These are phyloP conservation scores for Scaptomyza pallida DNA, from an alignment of 1,140 invertebrate species.

Conservation along the genomic window DNA sequence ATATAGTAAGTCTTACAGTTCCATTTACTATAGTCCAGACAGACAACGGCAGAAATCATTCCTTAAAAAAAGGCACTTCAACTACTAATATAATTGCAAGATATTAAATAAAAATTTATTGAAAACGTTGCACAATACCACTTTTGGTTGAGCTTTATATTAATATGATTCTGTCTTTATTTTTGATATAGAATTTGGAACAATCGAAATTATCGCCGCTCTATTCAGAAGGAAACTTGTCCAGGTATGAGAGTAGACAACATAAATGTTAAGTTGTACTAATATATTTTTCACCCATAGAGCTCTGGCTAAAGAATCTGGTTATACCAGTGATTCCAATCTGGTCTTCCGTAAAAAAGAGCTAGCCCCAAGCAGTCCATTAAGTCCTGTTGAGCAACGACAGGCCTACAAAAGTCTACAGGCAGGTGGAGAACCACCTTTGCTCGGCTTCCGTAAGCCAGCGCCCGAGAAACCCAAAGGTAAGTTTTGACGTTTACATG, in stretches of 20 bases:
- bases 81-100: slow-evolving; percentile 59
- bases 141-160: background rate
- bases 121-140: slow-evolving; percentile 20
- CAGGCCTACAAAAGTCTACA: slow-evolving; percentile 93
- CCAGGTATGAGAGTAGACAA: slow-evolving; percentile 59
- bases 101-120: slow-evolving; percentile 12
- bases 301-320: slow-evolving; percentile 90
- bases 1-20: slow-evolving; percentile 85
- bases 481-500: slow-evolving; percentile 81
- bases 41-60: slow-evolving; percentile 49
- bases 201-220: slow-evolving; percentile 86
- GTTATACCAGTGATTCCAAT: slow-evolving; percentile 95
- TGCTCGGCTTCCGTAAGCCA: slow-evolving; percentile 93
- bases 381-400: slow-evolving; percentile 91
- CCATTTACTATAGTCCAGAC: slow-evolving; percentile 25
- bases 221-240: slow-evolving; percentile 83
- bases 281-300: slow-evolving; percentile 25
- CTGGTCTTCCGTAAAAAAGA: slow-evolving; percentile 91
- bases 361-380: slow-evolving; percentile 87
- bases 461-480: slow-evolving; percentile 94
- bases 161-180: background rate
- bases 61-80: slow-evolving; percentile 53
- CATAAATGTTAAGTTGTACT: background rate
- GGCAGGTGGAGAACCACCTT: slow-evolving; percentile 95
- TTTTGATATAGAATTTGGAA: slow-evolving; percentile 86